phyloP scores from a whole-genome alignment of 2,797 vertebrate species.

The Mastacembelus armatus region DNA sequence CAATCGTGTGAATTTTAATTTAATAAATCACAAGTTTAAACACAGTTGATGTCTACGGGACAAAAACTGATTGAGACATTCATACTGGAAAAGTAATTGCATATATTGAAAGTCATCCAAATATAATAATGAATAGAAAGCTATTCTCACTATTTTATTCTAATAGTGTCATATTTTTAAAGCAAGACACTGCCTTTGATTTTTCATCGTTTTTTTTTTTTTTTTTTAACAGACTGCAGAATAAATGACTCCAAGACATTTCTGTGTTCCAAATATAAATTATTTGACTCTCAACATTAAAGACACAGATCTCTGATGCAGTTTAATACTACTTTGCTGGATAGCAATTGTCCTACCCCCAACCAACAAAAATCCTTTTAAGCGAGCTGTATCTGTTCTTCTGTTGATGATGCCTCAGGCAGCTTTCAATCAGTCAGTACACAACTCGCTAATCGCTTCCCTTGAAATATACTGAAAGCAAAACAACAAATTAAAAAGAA shows the following conservation, averaged over 20 bases:
- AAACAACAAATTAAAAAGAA: slow-evolving; percentile 42
- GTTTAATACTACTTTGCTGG: slow-evolving; percentile 35
- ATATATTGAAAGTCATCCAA: background rate
- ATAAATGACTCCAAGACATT: background rate
- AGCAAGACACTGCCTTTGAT: background rate
- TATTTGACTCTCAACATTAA: slow-evolving; percentile 22
- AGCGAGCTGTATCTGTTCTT: slow-evolving; percentile 1
- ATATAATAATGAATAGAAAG: background rate
- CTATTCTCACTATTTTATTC: too few relatives aligned
- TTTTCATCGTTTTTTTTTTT: background rate
- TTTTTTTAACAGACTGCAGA: background rate
- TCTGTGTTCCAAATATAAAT: slow-evolving; percentile 7
- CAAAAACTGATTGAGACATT: background rate
- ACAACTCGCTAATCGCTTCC: slow-evolving; percentile 38
- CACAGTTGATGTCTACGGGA: background rate
- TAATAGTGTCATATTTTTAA: background rate
- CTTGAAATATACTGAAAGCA: slow-evolving; percentile 17
- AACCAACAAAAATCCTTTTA: slow-evolving; percentile 9
- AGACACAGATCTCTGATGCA: slow-evolving; percentile 16
- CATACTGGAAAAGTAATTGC: background rate
- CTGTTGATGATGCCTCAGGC: slow-evolving; percentile 23
- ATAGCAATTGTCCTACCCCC: background rate
- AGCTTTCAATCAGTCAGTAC: slow-evolving; percentile 13
- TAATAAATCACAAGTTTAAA: background rate
- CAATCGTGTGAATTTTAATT: background rate